phyloP scores from a whole-genome alignment of 2,888 invertebrate genomes.

The Microplitis deprimator region DNA sequence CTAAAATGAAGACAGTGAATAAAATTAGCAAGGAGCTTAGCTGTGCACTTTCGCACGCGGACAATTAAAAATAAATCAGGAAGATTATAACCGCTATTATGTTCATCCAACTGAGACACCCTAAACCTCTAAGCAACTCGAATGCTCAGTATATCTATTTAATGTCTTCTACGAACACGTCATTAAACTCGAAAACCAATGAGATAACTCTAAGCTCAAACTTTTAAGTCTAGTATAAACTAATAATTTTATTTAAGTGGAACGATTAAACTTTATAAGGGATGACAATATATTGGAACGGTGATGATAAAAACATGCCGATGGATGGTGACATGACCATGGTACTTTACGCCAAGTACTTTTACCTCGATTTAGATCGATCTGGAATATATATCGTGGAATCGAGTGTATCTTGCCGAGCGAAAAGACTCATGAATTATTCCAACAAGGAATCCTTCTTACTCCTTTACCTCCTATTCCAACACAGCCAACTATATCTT shows the following conservation, averaged over 20 bases:
- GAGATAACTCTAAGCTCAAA: no score
- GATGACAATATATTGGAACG: not conserved
- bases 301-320: not conserved
- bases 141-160: not conserved
- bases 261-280: not conserved
- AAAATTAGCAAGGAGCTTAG: not conserved
- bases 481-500: not conserved
- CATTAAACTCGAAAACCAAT: not conserved
- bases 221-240: no score
- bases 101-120: constrained; percentile 28
- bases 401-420: not conserved
- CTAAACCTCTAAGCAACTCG: not conserved
- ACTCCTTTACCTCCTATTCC: not conserved
- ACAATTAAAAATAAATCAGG: constrained; percentile 27
- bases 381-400: not conserved
- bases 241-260: not conserved
- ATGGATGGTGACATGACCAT: not conserved
- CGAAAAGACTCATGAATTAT: not conserved
- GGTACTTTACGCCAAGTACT: constrained; percentile 1
- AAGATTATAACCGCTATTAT: constrained; percentile 5
- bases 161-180: not conserved
- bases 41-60: not conserved
- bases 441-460: not conserved
- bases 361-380: not conserved
- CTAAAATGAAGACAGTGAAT: not conserved